Evolutionary conservation across 2,797 vertebrate species (phyloP), one percentile per base, ranked within the genome.

Genomic region (Arrhamphus sclerolepis): DNA sequence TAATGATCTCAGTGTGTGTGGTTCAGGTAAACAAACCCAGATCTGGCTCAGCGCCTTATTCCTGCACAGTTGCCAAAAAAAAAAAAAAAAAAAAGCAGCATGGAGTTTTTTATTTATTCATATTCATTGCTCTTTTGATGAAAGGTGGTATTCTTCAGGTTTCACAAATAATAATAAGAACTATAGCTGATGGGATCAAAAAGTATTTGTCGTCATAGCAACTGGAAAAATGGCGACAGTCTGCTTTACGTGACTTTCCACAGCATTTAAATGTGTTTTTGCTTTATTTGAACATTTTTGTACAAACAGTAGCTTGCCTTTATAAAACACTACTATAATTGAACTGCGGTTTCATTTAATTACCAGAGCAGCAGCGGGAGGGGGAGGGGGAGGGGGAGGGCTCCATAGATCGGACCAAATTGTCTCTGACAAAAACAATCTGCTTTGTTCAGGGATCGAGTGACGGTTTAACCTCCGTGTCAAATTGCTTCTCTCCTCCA

Each of bases 401-500:
- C 42, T 46, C 4, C 20, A 1, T 8, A 46, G 2, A 38, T 26
- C 24, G 2, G 49, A 24, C 52, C 40, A 47, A 50, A 66, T 42
- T 58, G 51, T 54, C 55, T 67, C 55, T n/a, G 49, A 70, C 47
- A 40, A 50, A 46, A 65, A 61, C 59, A 55, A 9, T 18, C 17
- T 3, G 21, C 24, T 9, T 49, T 49, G 34, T 48, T 52, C 22
- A 1, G 40, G 44, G 43, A 20, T 59, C 20, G 78, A 56, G 29
- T 18, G 31, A 62, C 62, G 47, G 1, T 22, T 44, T 55, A 1
- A 61, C 59, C 57, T 56, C 13, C 13, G 14, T 24, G 2, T 13
- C 6, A 42, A 80, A 74, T 34, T 43, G n/a, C 11, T 18, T 57
- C 34, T 60, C 17, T 52, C 21, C 70, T 88, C 62, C 83, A 99